Conservation (phyloP, 2,888 invertebrate species). For the Holacanthella duospinosa region DNA sequence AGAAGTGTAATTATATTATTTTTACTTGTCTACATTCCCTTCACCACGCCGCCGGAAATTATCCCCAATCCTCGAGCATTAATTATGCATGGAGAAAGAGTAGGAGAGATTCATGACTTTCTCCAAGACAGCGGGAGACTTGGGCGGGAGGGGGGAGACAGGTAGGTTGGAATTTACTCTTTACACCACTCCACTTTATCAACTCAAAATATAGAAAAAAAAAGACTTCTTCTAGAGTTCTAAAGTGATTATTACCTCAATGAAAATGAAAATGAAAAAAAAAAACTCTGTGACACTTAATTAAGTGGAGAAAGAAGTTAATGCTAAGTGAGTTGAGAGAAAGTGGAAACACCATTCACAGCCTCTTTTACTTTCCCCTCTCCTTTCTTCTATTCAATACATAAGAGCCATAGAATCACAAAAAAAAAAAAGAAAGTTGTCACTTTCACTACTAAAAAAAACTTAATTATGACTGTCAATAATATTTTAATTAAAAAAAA, state of each 20-base stretch:
- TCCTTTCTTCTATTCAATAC: background rate
- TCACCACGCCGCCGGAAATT: conserved; percentile 11
- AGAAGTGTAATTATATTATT: conserved; percentile 18
- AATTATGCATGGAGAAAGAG: conserved; percentile 17
- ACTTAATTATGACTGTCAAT: conserved; percentile 34
- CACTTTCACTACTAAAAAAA: conserved; percentile 26
- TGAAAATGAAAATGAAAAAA: conserved; percentile 12
- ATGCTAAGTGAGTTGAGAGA: conserved; percentile 19
- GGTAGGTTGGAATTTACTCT: background rate
- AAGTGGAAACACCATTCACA: background rate
- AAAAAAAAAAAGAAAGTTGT: conserved; percentile 9
- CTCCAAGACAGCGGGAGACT: conserved; percentile 7
- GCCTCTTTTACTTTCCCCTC: background rate
- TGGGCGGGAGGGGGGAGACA: background rate
- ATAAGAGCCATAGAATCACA: background rate
- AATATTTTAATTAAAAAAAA: conserved; percentile 37
- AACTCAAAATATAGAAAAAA: background rate
- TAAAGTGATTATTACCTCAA: conserved; percentile 19
- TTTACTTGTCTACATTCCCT: conserved; percentile 11
- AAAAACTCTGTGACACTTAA: conserved; percentile 24
- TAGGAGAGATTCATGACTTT: conserved; percentile 16
- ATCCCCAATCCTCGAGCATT: conserved; percentile 14
- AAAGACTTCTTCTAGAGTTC: conserved; percentile 8
- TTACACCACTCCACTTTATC: too few relatives aligned
- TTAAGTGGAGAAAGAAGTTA: conserved; percentile 26